Evolutionary conservation across 2,888 invertebrate genomes (phyloP), one percentile per base, ranked within the genome.

Genomic region (Dimorphilus gyrociliatus): DNA sequence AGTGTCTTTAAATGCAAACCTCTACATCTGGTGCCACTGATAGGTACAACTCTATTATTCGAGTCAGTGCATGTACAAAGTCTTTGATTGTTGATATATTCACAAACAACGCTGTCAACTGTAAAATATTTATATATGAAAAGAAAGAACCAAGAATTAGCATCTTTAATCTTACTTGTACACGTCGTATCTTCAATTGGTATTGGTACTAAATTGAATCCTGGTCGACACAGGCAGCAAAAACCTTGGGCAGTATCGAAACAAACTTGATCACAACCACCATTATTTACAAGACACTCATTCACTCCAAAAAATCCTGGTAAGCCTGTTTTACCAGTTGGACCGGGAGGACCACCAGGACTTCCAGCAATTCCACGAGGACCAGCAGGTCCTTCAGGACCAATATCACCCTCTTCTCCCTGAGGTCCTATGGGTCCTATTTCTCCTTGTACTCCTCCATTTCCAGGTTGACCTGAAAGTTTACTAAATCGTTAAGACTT

Each of bases 201-300:
- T 3, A 29, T 19, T 8, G 24, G 25, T 8, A 13, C 14, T 6
- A 35, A 27, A 16, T 35, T 23, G 18, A 31, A 39, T 7, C 39
- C 39, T 16, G 30, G 19, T 13, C 13, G n/a, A 15, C 39, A 39
- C 2, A 40, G 24, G 25, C 39, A 39, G 33, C 36, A 39, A 28
- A 30, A 39, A 18, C 37, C 37, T 24, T 39, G 33, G 21, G 25
- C 35, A 2, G 39, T 39, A 19, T 39, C 37, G 3, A 39, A 32
- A 26, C 39, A 39, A 17, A 33, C 25, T 4, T 39, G 37, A 2
- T 32, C 19, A 18, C 39, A 39, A 2, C 27, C 30, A 8, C 39
- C 35, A 23, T 38, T 39, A 30, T 30, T 29, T n/a, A 10, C 24
- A 10, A 17, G 15, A 23, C 39, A 39, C 19, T 39, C 39, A 26